Evolutionary conservation across 2,888 invertebrate genomes (phyloP).

Genomic region (Polyploca ridens): DNA sequence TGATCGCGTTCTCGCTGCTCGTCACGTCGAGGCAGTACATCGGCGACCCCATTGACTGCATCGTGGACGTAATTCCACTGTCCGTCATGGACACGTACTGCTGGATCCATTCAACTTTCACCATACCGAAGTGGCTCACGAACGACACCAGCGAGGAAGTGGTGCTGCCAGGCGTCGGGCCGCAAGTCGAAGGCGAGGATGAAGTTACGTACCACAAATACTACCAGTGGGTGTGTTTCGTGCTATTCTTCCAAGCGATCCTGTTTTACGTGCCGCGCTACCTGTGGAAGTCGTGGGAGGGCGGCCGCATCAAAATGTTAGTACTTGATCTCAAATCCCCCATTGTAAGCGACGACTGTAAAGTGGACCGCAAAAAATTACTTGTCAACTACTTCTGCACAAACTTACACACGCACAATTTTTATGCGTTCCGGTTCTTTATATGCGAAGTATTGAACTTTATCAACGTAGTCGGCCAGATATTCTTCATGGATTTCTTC

Average conservation of each 20-base stretch:
- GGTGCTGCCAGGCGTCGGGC: conserved; percentile 92
- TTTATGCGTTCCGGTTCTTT: conserved; percentile 95
- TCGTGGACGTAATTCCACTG: conserved; percentile 95
- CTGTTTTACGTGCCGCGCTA: conserved; percentile 96
- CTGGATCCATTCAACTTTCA: conserved; percentile 96
- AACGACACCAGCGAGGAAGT: conserved; percentile 92
- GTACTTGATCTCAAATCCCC: conserved; percentile 95
- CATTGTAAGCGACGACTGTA: conserved; percentile 92
- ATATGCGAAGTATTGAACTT: conserved; percentile 95
- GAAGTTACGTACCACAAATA: conserved; percentile 96
- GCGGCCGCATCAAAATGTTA: conserved; percentile 95
- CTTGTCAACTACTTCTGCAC: conserved; percentile 92
- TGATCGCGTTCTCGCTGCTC: conserved; percentile 96
- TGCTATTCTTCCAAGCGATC: conserved; percentile 95
- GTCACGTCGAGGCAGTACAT: conserved; percentile 98
- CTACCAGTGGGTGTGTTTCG: conserved; percentile 98
- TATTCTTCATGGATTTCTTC: conserved; percentile 96
- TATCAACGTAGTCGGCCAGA: conserved; percentile 94
- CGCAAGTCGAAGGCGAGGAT: conserved; percentile 91
- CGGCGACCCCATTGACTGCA: conserved; percentile 98
- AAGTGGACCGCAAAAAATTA: conserved; percentile 91
- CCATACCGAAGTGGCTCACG: conserved; percentile 91
- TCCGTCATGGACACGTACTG: conserved; percentile 97
- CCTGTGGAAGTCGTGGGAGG: conserved; percentile 97
- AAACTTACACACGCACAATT: conserved; percentile 93